Conservation (phyloP, 2,797 vertebrate genomes). For the Melanotaenia parkinsoni region DNA sequence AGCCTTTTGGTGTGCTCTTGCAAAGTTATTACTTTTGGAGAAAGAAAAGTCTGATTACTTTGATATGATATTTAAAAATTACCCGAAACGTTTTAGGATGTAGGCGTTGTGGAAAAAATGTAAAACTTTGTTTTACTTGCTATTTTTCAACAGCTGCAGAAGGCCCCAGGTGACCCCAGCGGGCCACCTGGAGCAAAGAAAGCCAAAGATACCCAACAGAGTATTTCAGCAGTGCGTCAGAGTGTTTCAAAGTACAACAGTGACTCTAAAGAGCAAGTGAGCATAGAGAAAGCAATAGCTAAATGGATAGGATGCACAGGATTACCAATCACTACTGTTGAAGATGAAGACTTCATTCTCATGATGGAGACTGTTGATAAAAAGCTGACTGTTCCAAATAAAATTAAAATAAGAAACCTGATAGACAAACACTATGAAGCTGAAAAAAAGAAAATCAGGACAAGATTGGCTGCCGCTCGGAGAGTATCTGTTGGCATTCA, state of each 20-base stretch:
- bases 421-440: background rate
- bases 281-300: background rate
- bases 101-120: too few relatives aligned
- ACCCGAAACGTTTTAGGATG: too few relatives aligned
- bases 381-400: background rate
- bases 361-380: background rate
- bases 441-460: constrained; percentile 5
- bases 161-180: too few relatives aligned
- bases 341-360: background rate
- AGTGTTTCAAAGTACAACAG: background rate
- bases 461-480: background rate
- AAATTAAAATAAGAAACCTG: background rate
- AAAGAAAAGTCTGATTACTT: too few relatives aligned
- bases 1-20: too few relatives aligned
- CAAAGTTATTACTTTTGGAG: too few relatives aligned
- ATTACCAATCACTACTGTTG: background rate
- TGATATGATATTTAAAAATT: too few relatives aligned
- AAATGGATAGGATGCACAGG: background rate
- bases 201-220: too few relatives aligned
- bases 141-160: too few relatives aligned
- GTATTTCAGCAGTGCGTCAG: background rate
- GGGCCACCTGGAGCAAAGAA: too few relatives aligned
- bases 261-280: background rate
- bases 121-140: too few relatives aligned
- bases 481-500: background rate